Evolutionary conservation across 2,797 vertebrate genomes (phyloP), one percentile per base, ranked within the genome.

Genomic region (Alauda arvensis): DNA sequence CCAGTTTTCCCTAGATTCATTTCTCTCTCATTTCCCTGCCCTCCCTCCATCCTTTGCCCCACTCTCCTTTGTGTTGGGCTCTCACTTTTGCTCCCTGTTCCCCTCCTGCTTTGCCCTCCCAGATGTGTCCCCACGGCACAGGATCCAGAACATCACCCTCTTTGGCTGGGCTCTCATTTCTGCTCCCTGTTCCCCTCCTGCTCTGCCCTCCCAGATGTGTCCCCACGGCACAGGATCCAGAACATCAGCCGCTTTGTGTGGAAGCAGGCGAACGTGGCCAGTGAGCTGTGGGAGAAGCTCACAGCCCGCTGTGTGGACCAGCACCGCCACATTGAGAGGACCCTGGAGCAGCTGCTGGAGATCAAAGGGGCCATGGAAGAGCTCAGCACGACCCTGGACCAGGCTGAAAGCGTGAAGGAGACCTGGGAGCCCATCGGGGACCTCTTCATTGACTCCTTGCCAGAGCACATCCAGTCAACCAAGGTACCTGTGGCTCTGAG

Each of bases 401-500:
- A 99, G 96, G 98, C 98, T 0, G 98, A 99, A 83, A 98, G 97
- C 0, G 97, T 99, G 84, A 95, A 98, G 23, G 98, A 98, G 26
- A 98, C 99, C 63, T 99, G 99, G 99, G 99, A 99, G 65, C 98
- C 99, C 48, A 99, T 99, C 9, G 99, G 99, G 34, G 99, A 99
- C 83, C 98, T 99, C 90, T 99, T 99, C 96, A 99, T 99, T 14
- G 99, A 99, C 95, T 98, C 99, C 39, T 97, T 99, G 89, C 99
- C 98, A 31, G 99, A 99, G 87, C 99, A 99, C 94, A 99, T 99
- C 81, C 99, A 99, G 39, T 98, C 98, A 8, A 98, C 98, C 91
- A 99, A 99, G 98, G 99, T 99, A 97, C 34, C 52, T 7, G 17
- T 53, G 75, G 43, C 67, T 81, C 72, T n/a, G 49, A 20, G 65